Base-by-base conservation (phyloP, 92 coral and sea anemone genomes). In the Heteractis magnifica region DNA sequence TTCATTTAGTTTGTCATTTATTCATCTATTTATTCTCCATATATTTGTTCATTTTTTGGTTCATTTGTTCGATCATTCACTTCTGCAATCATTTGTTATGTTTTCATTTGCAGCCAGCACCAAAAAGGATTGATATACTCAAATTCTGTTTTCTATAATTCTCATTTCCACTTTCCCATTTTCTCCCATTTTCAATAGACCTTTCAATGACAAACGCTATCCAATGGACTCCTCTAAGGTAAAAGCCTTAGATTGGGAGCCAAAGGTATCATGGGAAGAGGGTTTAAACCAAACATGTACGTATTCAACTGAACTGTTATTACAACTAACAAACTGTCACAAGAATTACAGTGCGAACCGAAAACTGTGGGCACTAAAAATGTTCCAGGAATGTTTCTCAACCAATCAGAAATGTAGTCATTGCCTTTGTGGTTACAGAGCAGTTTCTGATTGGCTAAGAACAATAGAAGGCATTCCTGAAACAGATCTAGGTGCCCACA, bases 221-320 rank as follows among this genome's bases (percentile, higher is more conserved):
- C 93, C 90, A 71, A 90, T 90, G 93, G 93, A 90, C 71, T 90
- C 93, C 44, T 86, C 93, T 8, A 90, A 90, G 83, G 80, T 90
- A 65, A 82, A 79, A 71, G 90, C 90, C 14, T 44, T 90, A 49
- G 90, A 88, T 14, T 90, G 93, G 93, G 80, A 90, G 68, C 93
- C 90, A 41, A 75, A 79, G 52, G 88, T 90, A 13, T 76, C 90
- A 62, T 90, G 93, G 93, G 85, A 86, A 79, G 93, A 90, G 20
- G 93, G 93, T 15, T 81, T 90, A 14, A 78, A 83, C 44, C 53
- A 52, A 23, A 90, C 93, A 86, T 48, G 93, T 90, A 76, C 83
- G 83, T 65, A 56, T 19, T 65, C 6, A 65, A 80, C 44, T 48
- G 10, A 13, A 6, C 65, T 34, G 44, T 34, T 34, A 34, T 34